Evolutionary conservation across 2,888 invertebrate species (phyloP), one percentile per base, ranked within the genome.

Genomic region (Embidobia sp.): DNA sequence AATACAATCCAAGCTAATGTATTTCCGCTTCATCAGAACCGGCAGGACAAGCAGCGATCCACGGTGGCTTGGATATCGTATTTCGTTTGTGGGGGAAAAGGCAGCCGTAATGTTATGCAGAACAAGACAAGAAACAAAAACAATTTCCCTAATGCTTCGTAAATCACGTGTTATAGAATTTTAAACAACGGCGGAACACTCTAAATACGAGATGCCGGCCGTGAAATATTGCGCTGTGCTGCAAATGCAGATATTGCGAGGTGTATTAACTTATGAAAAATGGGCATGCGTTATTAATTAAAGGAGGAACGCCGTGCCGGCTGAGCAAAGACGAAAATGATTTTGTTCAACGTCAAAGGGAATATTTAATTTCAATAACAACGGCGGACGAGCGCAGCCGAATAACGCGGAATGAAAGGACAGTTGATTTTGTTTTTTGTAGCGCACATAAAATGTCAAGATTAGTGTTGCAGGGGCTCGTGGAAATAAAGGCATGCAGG

Each of bases 91-190:
- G 6, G 22, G 42, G 67, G 53, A 66, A 66, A 70, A 37, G 10
- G 53, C 26, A 19, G 27, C 22, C 10, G 29, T 74, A 74, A 66
- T 74, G 40, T 31, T 66, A 66, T 67, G 74, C 74, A 67, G 46
- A 74, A 53, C 53, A 59, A 42, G 59, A 48, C n/a, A 44, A 66
- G 66, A 74, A 66, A 74, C 73, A 74, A 74, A 73, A 74, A 74
- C 66, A 74, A 74, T 74, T 66, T 59, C 44, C 66, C 59, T 66
- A 74, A 74, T 74, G 73, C 73, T 74, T 59, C 66, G 73, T 66
- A 74, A 74, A 74, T 74, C 73, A 59, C 59, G 19, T 51, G 64
- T 64, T 64, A 57, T 64, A 57, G 57, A 64, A 73, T 73, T 64
- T 73, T 64, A 73, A 73, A 57, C 73, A 57, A 35, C 48, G 35